Conservation (phyloP, 2,797 vertebrate genomes). For the Anabacerthia variegaticeps region DNA sequence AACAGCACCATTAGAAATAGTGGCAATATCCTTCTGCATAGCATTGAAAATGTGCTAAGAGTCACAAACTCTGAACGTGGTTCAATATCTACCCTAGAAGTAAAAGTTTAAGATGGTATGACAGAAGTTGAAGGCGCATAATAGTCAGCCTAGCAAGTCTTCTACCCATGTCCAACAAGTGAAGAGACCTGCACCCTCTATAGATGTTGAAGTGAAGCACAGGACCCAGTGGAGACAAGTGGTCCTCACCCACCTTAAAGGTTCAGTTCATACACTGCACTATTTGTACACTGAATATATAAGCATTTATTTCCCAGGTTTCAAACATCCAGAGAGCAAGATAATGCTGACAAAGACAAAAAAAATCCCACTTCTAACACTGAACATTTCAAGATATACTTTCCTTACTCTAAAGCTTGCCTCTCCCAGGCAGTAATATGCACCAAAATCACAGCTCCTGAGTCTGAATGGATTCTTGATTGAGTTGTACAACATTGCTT, state of each 20-base stretch:
- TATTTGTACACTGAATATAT: not conserved
- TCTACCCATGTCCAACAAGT: not conserved
- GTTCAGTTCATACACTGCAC: not conserved
- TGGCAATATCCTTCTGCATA: not conserved
- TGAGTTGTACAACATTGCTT: not conserved
- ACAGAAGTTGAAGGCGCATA: not conserved
- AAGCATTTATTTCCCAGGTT: not conserved
- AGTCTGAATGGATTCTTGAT: not conserved
- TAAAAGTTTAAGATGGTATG: not conserved
- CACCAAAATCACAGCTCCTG: not conserved
- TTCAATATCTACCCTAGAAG: not conserved
- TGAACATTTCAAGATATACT: not conserved
- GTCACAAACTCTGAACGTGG: not conserved
- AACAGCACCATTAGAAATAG: not conserved
- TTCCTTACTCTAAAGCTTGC: not conserved
- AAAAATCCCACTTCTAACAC: not conserved
- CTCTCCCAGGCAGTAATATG: not conserved
- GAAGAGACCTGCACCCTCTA: not conserved
- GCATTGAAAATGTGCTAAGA: not conserved
- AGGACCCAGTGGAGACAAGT: fast-evolving
- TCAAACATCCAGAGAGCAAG: not conserved
- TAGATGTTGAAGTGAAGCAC: not conserved
- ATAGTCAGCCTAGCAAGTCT: not conserved
- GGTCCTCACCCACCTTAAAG: not conserved
- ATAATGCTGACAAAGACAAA: not conserved